Evolutionary conservation across 2,797 vertebrate genomes (phyloP).

Genomic region (Neostethus bicornis): DNA sequence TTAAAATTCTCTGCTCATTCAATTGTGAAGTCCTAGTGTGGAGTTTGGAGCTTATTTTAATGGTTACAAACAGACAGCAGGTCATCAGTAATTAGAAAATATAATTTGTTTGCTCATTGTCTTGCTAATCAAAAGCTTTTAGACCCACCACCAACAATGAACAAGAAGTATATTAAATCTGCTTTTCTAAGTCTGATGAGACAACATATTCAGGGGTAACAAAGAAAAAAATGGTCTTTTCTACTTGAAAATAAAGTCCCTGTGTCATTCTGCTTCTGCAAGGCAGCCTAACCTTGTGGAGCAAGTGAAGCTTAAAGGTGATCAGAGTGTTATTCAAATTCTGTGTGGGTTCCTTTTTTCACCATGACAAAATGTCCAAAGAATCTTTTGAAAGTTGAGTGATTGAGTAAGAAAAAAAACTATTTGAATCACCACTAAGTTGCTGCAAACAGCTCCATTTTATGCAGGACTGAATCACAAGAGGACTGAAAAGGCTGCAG

Average conservation of each 20-base stretch:
- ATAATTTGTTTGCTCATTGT: no score
- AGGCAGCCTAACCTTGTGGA: neutral
- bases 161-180: no score
- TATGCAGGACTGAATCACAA: conserved; percentile 5
- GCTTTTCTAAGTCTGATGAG: no score
- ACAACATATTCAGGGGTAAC: no score
- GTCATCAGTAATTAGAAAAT: no score
- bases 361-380: conserved; percentile 15
- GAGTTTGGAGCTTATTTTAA: no score
- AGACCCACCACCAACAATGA: no score
- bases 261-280: neutral
- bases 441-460: neutral
- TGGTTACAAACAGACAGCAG: no score
- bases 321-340: conserved; percentile 13
- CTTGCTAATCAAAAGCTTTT: no score
- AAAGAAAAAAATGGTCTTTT: neutral
- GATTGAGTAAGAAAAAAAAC: conserved; percentile 8
- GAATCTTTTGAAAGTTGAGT: conserved; percentile 4
- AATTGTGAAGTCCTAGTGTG: no score
- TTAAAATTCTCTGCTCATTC: no score
- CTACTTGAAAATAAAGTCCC: neutral
- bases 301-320: neutral
- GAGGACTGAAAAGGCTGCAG: neutral
- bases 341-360: neutral
- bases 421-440: neutral